Evolutionary conservation across 1,140 invertebrate species (phyloP).

Genomic region (Drosophila pseudoobscura): DNA sequence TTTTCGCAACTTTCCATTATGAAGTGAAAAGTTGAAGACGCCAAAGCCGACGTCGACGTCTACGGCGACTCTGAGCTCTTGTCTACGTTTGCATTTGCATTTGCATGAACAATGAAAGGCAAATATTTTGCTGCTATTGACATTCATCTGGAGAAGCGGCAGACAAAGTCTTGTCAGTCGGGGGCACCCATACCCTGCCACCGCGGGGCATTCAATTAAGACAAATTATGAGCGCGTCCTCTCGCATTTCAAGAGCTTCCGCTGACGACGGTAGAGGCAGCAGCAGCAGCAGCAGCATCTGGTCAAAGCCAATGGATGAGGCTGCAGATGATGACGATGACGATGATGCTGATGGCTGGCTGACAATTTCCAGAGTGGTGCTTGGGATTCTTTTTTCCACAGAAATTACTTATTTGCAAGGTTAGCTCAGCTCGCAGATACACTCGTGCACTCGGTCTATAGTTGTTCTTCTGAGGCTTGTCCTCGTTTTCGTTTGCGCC

Average conservation of each 20-base stretch:
- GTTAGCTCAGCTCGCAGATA: slow-evolving; percentile 49
- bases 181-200: slow-evolving; percentile 2
- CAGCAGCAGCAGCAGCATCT: slow-evolving; percentile 20
- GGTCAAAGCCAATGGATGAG: slow-evolving; percentile 31
- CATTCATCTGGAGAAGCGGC: slow-evolving; percentile 67
- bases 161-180: slow-evolving; percentile 20
- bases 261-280: not conserved
- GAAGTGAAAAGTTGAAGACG: slow-evolving; percentile 78
- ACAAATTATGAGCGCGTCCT: slow-evolving; percentile 73
- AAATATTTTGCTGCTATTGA: slow-evolving; percentile 80
- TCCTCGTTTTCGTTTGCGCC: slow-evolving; percentile 22
- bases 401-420: slow-evolving; percentile 46
- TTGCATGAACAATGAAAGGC: slow-evolving; percentile 80
- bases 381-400: slow-evolving; percentile 45
- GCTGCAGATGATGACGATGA: slow-evolving; percentile 29
- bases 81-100: slow-evolving; percentile 74
- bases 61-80: slow-evolving; percentile 10
- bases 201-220: slow-evolving; percentile 69
- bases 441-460: slow-evolving; percentile 25
- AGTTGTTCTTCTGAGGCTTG: slow-evolving; percentile 25
- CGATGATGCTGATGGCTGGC: slow-evolving; percentile 26
- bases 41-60: not conserved
- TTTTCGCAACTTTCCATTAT: slow-evolving; percentile 81
- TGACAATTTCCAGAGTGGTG: slow-evolving; percentile 47
- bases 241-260: slow-evolving; percentile 70